Evolutionary conservation across 2,888 invertebrate species (phyloP).

Genomic region (Andrena flavipes): DNA sequence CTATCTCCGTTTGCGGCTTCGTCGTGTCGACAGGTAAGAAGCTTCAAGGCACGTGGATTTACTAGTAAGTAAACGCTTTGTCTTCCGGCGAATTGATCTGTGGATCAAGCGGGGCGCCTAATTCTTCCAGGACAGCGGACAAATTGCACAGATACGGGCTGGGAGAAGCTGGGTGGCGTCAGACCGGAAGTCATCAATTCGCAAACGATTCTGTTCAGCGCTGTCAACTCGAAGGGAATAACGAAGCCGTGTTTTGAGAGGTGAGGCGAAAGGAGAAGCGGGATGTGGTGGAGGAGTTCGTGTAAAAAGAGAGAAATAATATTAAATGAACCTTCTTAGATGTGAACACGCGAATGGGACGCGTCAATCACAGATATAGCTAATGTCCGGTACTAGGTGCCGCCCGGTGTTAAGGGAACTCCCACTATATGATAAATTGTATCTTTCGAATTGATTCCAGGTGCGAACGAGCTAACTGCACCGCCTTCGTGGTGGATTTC

Average conservation of each 20-base stretch:
- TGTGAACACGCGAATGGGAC: too few relatives aligned
- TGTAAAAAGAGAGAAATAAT: too few relatives aligned
- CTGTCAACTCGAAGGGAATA: slow-evolving; percentile 79
- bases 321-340: too few relatives aligned
- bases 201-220: slow-evolving; percentile 70
- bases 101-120: not conserved
- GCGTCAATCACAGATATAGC: not conserved
- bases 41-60: not conserved
- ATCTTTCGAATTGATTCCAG: slow-evolving; percentile 61
- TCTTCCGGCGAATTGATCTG: too few relatives aligned
- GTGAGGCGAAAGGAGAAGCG: slow-evolving; percentile 56
- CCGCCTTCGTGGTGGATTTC: slow-evolving; percentile 79
- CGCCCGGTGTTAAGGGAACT: not conserved
- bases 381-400: not conserved
- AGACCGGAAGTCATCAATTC: slow-evolving; percentile 75
- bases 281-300: too few relatives aligned
- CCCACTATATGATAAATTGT: not conserved
- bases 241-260: slow-evolving; percentile 78
- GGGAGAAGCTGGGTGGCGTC: slow-evolving; percentile 81
- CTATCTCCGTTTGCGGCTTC: slow-evolving; percentile 41
- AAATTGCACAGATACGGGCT: slow-evolving; percentile 72
- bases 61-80: too few relatives aligned
- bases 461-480: slow-evolving; percentile 77
- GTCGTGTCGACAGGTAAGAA: slow-evolving; percentile 29
- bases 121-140: slow-evolving; percentile 66